These are phyloP conservation scores for Diprion similis DNA, from an alignment of 1,140 invertebrate species.

Conservation along the genomic window DNA sequence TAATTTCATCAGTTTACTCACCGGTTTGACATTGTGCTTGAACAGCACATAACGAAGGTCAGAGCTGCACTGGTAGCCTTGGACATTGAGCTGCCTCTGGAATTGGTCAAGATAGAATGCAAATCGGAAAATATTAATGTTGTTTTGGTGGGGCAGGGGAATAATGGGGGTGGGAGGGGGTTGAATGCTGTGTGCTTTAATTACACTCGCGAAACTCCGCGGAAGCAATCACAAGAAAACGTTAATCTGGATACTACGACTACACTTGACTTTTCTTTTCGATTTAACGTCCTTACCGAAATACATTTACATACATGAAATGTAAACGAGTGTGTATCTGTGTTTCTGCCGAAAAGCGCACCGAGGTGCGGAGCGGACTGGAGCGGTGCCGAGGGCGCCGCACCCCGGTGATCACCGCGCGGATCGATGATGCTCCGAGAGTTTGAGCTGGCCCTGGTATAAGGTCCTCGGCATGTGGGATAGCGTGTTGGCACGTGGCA, in stretches of 20 bases:
- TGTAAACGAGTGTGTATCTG: no score
- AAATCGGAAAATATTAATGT: constrained; percentile 10
- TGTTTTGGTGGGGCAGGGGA: not conserved
- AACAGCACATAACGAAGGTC: constrained; percentile 84
- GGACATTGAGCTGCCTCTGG: constrained; percentile 84
- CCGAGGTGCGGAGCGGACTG: not conserved
- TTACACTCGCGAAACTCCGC: constrained; percentile 10
- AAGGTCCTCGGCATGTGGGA: constrained; percentile 21
- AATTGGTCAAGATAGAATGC: constrained; percentile 47
- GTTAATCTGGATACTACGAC: no score
- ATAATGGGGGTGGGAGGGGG: not conserved
- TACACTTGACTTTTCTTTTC: no score
- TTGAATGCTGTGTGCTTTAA: not conserved
- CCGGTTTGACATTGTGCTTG: constrained; percentile 85
- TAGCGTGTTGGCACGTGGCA: constrained; percentile 6
- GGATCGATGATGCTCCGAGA: constrained; percentile 37
- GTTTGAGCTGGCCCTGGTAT: constrained; percentile 10
- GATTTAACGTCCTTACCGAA: no score
- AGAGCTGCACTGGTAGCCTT: constrained; percentile 80
- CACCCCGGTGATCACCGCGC: constrained; percentile 21
- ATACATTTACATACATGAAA: no score
- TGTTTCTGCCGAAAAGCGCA: no score
- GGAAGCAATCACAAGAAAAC: not conserved
- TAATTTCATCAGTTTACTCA: constrained; percentile 56
- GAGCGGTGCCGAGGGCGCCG: constrained; percentile 18